Base-by-base conservation (phyloP, 2,797 vertebrate species). In the Xerus rutilus region DNA sequence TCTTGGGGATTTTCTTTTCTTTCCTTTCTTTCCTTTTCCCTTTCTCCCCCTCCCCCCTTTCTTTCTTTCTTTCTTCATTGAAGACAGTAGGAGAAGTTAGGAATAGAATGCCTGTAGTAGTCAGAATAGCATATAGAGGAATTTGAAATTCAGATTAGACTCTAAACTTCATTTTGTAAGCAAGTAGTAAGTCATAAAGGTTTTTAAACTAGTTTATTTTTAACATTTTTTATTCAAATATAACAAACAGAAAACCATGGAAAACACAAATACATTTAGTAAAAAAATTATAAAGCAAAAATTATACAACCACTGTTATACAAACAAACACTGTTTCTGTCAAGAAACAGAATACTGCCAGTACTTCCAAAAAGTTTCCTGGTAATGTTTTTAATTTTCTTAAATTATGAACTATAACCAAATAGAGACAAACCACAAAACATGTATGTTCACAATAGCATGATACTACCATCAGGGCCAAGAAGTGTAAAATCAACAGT, bases 1-100 rank as follows among this genome's bases (percentile, higher is more conserved):
- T 92, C 32, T 65, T 92, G 86, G 81, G 78, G 28, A 5, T 95
- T 95, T 49, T 77, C 72, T 52, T 17, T 3, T 8, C 76, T 76
- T 25, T 35, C 3, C 28, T 76, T 47, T 5, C 83, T 83, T 30
- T 47, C 35, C n/a, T 64, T 45, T 2, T 82, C 73, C 18, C 6
- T 23, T 13, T 25, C 0, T 52, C 54, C 21, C n/a, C 3, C 13
- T 25, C 2, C 35, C 54, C 18, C 52, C 30, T 47, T 30, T 15
- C n/a, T 47, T 49, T 76, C 84, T 81, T 74, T 47, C 72, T 62
- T 73, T 96, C 92, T 96, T 85, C 78, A 94, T 21, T 86, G 69
- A 95, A 90, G 81, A 65, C 39, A 87, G 39, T 54, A 69, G 83
- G 91, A 28, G 86, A 67, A 76, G 78, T 95, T 79, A 69, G 54